Conservation (phyloP, 2,113 vertebrate species). For the Oxygymnocypris stewartii region DNA sequence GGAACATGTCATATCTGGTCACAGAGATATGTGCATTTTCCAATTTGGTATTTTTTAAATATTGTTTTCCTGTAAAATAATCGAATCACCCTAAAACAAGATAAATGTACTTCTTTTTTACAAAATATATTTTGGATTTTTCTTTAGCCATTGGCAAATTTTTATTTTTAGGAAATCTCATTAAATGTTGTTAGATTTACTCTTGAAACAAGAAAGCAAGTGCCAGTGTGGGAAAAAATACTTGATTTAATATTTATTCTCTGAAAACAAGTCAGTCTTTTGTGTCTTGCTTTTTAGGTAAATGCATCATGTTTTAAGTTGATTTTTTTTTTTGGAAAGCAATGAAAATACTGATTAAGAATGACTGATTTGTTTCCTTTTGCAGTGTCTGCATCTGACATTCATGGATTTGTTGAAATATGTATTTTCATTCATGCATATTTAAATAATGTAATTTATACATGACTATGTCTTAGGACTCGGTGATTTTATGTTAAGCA, state of each 20-base stretch:
- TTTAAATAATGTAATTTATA: not conserved
- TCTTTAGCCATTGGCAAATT: not conserved
- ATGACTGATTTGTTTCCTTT: not conserved
- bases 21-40: not conserved
- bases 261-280: not conserved
- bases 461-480: constrained; percentile 11
- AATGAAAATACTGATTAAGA: not conserved
- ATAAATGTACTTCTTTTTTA: not conserved
- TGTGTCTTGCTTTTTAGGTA: not conserved
- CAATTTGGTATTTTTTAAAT: not conserved
- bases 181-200: not conserved
- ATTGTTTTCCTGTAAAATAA: not conserved
- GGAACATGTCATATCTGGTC: not conserved
- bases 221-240: not conserved
- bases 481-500: not conserved
- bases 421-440: constrained; percentile 22
- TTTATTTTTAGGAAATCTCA: not conserved
- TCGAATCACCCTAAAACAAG: not conserved
- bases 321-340: not conserved
- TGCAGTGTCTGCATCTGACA: not conserved
- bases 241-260: not conserved
- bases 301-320: not conserved
- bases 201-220: not conserved
- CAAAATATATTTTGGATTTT: not conserved
- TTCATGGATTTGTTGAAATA: not conserved